Conservation (phyloP, 2,888 invertebrate genomes). For the Achlya flavicornis region DNA sequence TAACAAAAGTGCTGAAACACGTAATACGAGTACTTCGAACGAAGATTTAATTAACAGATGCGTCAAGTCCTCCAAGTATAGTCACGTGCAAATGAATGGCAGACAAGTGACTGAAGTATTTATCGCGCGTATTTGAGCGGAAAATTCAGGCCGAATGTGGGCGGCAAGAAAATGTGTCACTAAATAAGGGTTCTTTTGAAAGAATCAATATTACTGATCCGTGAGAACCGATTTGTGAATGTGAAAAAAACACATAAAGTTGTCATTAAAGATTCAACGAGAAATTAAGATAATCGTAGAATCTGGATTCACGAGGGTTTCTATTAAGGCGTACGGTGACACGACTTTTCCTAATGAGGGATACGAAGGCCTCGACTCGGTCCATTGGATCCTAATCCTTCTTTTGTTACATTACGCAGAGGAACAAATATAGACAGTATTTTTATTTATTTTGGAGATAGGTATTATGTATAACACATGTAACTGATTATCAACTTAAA, state of each 20-base stretch:
- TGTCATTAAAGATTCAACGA: neutral
- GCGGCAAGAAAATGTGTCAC: neutral
- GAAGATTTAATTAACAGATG: neutral
- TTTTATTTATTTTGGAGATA: neutral
- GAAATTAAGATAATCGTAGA: neutral
- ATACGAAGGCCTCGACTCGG: neutral
- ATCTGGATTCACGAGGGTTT: conserved; percentile 1
- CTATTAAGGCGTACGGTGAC: conserved; percentile 4
- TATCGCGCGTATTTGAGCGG: neutral
- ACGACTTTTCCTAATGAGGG: conserved; percentile 7
- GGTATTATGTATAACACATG: too few species aligned
- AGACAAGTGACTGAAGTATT: neutral
- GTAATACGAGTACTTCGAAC: neutral
- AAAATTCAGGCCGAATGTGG: neutral
- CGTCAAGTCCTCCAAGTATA: neutral
- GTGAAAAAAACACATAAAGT: neutral
- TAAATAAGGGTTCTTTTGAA: neutral
- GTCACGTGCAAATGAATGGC: neutral
- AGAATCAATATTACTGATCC: neutral
- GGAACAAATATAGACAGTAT: neutral
- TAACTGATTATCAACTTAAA: too few species aligned
- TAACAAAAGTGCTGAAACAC: neutral
- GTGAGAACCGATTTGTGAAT: neutral
- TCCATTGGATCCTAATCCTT: neutral
- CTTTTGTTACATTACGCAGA: neutral